Evolutionary conservation across 2,888 invertebrate species (phyloP), one percentile per base, ranked within the genome.

Genomic region (Anorthoa munda): DNA sequence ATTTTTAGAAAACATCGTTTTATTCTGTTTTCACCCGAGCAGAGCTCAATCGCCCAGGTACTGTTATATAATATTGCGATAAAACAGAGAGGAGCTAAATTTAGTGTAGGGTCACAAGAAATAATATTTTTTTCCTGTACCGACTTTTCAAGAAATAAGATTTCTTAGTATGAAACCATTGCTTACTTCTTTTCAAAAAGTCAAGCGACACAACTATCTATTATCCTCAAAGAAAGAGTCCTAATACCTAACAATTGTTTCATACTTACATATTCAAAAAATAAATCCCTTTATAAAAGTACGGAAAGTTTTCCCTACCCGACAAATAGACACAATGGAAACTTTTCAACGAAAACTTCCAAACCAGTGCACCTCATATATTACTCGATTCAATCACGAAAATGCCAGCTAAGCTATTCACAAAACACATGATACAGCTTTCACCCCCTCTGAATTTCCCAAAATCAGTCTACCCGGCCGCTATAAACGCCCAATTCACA

Each of bases 401-500:
- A 75, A 55, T 61, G 77, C 81, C 56, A 63, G 56, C 39, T 17
- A 56, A 61, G 81, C 81, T 46, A 81, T 81, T 66, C 81, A 51
- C 46, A 82, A 51, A 82, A 68, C 78, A 65, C 68, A 69, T 77
- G 69, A 79, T 82, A 82, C 64, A 58, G 68, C 23, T 55, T 67
- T 60, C 67, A 63, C 31, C 64, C 64, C 77, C 68, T 53, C 58
- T 39, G 66, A 82, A 82, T 79, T 64, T 61, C 60, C 65, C 46
- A 65, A 82, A 79, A 78, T 82, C 83, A 82, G 68, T 45, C 60
- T 51, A 59, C 59, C 26, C 31, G 58, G n/a, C 66, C 63, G 69
- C 81, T 46, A 70, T 80, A 74, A 81, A 83, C 61, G 46, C 17
- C 72, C 83, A 68, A 68, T 83, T 72, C 72, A 26, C 79, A 70